Conservation (phyloP, 2,888 invertebrate species). For the Anoplius nigerrimus region DNA sequence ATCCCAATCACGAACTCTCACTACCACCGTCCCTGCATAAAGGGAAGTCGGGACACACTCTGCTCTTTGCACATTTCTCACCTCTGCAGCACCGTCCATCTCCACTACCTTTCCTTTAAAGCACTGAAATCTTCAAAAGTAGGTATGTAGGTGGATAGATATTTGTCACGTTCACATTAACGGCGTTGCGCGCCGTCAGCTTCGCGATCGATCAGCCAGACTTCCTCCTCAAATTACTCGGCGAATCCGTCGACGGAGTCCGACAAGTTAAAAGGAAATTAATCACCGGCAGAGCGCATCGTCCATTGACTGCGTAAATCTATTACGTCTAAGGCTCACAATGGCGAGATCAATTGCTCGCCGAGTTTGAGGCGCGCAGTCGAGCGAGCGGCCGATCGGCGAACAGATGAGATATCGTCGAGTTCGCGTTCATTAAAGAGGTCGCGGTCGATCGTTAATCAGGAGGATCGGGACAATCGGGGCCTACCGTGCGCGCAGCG, state of each 20-base stretch:
- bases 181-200: conserved; percentile 5
- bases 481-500: background rate
- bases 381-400: too few relatives aligned
- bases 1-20: conserved; percentile 43
- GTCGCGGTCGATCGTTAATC: background rate
- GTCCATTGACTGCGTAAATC: background rate
- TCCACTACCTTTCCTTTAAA: too few relatives aligned
- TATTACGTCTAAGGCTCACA: too few relatives aligned
- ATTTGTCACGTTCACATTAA: too few relatives aligned
- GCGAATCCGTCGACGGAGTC: too few relatives aligned
- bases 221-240: too few relatives aligned
- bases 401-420: too few relatives aligned
- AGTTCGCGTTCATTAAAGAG: too few relatives aligned
- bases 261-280: too few relatives aligned
- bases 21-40: background rate
- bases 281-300: background rate
- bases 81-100: too few relatives aligned
- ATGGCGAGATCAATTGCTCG: background rate
- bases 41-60: conserved; percentile 32
- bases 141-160: too few relatives aligned
- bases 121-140: background rate
- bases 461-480: background rate
- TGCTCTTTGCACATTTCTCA: background rate
- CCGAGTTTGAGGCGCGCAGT: background rate
- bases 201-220: background rate